Base-by-base conservation (phyloP, 2,113 vertebrate genomes). In the Archilochus colubris region DNA sequence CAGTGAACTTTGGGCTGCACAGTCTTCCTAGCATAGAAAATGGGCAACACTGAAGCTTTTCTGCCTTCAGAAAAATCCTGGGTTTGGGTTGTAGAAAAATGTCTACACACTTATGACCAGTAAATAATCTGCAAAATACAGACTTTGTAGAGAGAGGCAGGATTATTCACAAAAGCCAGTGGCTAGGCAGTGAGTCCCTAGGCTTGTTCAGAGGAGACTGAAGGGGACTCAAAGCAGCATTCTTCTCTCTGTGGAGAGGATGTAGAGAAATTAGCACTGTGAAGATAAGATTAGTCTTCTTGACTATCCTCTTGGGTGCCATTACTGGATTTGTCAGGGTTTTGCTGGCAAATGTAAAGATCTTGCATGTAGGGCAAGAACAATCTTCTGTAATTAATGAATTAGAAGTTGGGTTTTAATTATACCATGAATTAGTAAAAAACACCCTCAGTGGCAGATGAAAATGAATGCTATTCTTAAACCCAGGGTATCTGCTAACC, bases 391-490 rank as follows among this genome's bases (percentile, higher is more conserved):
- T 93, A 95, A 95, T 93, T 95, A 94, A 93, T 22, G 7, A 51
- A 21, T 79, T 87, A 75, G 33, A n/a, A 81, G 18, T 76, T 94
- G 27, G 27, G 33, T 82, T 64, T 95, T 96, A 95, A 89, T 96
- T 94, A 91, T 79, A 54, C 66, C 2, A 8, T 44, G 62, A 87
- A 64, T 68, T 84, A 61, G 31, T 40, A 61, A 30, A 61, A 30
- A 63, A 85, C 5, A 3, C 76, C 30, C 68, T 79, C 16, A 46
- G 5, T 85, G 58, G n/a, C 46, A 85, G 40, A 30, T 82, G 44
- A 87, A 62, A 89, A 64, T n/a, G 33, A 21, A 16, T 89, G 31
- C 50, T 86, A 3, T 68, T 92, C 88, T 86, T 25, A 80, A 88
- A 77, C 3, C 8, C 36, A 30, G 23, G 5, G 20, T 88, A 44